A percentile compares a stretch with the other conserved stretches of the same genome.
Evolutionary conservation across 2,888 invertebrate species (phyloP).

Genomic region (Sarcophaga subvicina): DNA sequence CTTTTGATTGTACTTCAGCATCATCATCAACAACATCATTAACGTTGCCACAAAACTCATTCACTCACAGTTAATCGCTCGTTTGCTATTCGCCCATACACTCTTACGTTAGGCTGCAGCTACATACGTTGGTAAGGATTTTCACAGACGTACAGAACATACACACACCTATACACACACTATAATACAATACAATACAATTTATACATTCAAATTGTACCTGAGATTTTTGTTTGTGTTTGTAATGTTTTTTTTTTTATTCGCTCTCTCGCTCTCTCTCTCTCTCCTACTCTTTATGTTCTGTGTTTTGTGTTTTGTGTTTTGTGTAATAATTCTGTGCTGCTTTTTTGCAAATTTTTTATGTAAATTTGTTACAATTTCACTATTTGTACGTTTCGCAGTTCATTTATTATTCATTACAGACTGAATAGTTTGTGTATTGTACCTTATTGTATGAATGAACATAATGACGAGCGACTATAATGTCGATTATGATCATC

Average conservation of each 20-base stretch:
- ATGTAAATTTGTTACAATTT: slow-evolving; percentile 66
- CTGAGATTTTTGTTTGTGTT: slow-evolving; percentile 5
- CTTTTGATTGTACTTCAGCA: slow-evolving; percentile 52
- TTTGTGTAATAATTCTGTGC: too few relatives aligned
- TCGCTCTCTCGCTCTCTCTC: too few relatives aligned
- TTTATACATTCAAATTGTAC: slow-evolving; percentile 55
- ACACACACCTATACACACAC: background rate
- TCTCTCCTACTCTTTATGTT: too few relatives aligned
- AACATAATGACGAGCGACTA: slow-evolving; percentile 8
- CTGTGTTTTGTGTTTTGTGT: too few relatives aligned
- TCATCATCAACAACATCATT: slow-evolving; percentile 66
- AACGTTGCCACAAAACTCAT: slow-evolving; percentile 62
- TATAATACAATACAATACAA: slow-evolving; percentile 31
- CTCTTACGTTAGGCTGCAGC: background rate
- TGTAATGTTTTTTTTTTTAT: background rate
- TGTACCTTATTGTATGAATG: slow-evolving; percentile 55
- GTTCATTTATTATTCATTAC: slow-evolving; percentile 70
- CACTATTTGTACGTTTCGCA: slow-evolving; percentile 67
- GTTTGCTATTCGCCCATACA: slow-evolving; percentile 21
- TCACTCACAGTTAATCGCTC: slow-evolving; percentile 36
- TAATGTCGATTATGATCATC: slow-evolving; percentile 45
- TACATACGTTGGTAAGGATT: background rate
- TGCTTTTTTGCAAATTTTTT: background rate
- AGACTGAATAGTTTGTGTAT: slow-evolving; percentile 63
- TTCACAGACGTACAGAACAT: background rate